These are phyloP conservation scores for Hyposmocoma kahamanoa DNA, from an alignment of 1,140 invertebrate species.

Conservation along the genomic window DNA sequence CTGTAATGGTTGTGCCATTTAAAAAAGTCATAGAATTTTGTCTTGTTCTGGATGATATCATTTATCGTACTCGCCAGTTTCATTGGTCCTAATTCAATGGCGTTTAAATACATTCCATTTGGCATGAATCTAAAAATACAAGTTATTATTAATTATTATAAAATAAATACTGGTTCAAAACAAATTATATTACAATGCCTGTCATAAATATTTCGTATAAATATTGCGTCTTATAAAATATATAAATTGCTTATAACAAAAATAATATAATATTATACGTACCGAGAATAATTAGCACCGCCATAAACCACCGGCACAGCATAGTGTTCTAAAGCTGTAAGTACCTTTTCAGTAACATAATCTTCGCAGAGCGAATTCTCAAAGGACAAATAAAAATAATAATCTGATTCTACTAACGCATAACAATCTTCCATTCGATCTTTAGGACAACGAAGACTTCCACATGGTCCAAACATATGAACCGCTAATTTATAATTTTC, in stretches of 20 bases:
- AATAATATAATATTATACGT: background rate
- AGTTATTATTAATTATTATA: too few relatives aligned
- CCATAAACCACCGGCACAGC: constrained; percentile 73
- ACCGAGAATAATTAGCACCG: constrained; percentile 55
- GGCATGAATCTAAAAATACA: too few relatives aligned
- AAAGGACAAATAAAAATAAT: constrained; percentile 82
- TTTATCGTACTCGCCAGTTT: too few relatives aligned
- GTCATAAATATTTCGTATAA: too few relatives aligned
- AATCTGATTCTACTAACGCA: constrained; percentile 61
- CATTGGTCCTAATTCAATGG: too few relatives aligned
- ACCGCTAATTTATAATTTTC: constrained; percentile 52
- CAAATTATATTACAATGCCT: too few relatives aligned
- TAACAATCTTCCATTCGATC: constrained; percentile 49
- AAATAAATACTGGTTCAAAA: too few relatives aligned
- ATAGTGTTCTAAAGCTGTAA: constrained; percentile 63
- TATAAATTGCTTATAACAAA: background rate
- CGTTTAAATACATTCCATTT: too few relatives aligned
- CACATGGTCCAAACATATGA: constrained; percentile 82
- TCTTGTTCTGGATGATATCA: too few relatives aligned
- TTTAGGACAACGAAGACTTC: constrained; percentile 45
- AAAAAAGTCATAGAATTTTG: too few relatives aligned
- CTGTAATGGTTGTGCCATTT: too few relatives aligned
- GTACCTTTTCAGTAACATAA: constrained; percentile 80
- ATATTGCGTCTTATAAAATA: background rate
- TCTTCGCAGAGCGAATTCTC: constrained; percentile 79